A percentile compares a stretch with the other conserved stretches of the same genome.
Conservation (phyloP, 1,140 invertebrate species). For the Amyelois transitella region DNA sequence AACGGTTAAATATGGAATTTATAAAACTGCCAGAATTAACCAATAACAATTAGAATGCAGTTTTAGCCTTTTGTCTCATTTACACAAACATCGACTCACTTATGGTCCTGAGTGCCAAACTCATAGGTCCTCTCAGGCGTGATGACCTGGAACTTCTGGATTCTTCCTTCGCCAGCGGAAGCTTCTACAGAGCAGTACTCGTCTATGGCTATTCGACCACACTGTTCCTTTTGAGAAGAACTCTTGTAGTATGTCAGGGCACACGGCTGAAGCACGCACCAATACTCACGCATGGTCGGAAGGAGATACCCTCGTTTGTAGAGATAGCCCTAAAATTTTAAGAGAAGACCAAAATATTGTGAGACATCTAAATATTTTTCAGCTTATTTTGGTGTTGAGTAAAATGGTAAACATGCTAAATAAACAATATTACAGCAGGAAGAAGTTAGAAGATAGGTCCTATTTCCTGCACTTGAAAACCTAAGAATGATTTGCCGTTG, state of each 20-base stretch:
- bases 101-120: slow-evolving; percentile 80
- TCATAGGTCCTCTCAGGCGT: slow-evolving; percentile 81
- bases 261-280: slow-evolving; percentile 85
- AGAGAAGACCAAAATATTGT: not conserved
- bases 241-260: slow-evolving; percentile 85
- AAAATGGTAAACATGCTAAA: too few species aligned
- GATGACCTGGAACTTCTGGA: slow-evolving; percentile 75
- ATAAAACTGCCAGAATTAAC: too few species aligned
- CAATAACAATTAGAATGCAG: too few species aligned
- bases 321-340: slow-evolving; percentile 76
- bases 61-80: too few species aligned
- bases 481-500: too few species aligned
- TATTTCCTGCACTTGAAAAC: too few species aligned
- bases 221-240: slow-evolving; percentile 81
- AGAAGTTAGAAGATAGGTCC: too few species aligned
- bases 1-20: too few species aligned
- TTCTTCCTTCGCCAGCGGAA: slow-evolving; percentile 71
- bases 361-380: too few species aligned
- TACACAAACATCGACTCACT: slow-evolving; percentile 42
- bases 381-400: too few species aligned
- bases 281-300: slow-evolving; percentile 84
- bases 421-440: too few species aligned
- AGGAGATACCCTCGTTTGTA: slow-evolving; percentile 84
- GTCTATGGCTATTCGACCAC: slow-evolving; percentile 79
- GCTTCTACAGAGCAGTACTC: slow-evolving; percentile 80